Base-by-base conservation (phyloP, 2,113 vertebrate genomes). In the Etia nguti region DNA sequence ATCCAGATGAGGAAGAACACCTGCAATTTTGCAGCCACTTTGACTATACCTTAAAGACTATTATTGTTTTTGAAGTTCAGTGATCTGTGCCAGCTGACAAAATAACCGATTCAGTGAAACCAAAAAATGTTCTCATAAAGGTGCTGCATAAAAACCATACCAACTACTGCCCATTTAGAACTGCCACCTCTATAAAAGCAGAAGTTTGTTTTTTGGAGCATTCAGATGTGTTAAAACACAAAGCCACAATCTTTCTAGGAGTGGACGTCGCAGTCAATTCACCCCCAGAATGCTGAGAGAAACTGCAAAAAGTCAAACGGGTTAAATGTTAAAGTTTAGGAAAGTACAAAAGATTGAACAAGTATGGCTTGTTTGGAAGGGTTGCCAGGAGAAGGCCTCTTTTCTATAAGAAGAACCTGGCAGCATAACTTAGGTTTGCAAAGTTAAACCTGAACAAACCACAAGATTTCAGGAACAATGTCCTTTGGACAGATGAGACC, bases 361-460 rank as follows among this genome's bases (percentile, higher is more conserved):
- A 22, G 11, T 68, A 41, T 41, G 36, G 36, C 2, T 68, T 68
- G 62, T 22, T 41, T 68, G 62, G 34, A 68, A 68, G 1, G 20
- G 2, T 15, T 68, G 34, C 60, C 10, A 65, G 29, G 20, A 65
- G 60, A 65, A 65, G 0, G 20, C 0, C 20, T 65, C 34, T 65
- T 38, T 38, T 38, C 1, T 38, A 34, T 65, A 2, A 38, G 1
- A 65, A 65, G 60, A 65, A 38, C 60, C 18, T 41, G 62, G 62
- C 11, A 22, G n/a, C 62, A 38, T 13, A 0, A 38, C 62, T 20
- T 22, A 24, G 11, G 41, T 13, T 24, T 2, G n/a, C n/a, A 41
- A 68, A 68, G 36, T 41, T 68, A 22, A 22, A 41, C 11, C 36
- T 41, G 62, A 68, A 15, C 4, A 41, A 68, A 68, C 62, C 20